These are phyloP conservation scores for Drosophila sp. DNA, from an alignment of 1,140 invertebrate species.

Conservation along the genomic window DNA sequence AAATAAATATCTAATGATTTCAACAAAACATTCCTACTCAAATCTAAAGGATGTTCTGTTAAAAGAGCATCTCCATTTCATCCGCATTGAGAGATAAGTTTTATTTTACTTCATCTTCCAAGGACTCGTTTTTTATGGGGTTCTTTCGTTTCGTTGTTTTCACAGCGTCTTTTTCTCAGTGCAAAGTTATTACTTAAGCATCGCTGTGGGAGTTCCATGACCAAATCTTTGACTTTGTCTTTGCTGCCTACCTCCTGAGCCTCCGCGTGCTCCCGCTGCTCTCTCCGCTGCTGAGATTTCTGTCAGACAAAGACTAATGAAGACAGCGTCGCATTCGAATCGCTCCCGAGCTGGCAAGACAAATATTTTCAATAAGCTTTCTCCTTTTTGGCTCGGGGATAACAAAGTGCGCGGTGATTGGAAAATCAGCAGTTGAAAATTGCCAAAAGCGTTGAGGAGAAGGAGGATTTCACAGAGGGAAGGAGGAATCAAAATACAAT, in stretches of 20 bases:
- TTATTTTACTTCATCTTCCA: slow-evolving; percentile 6
- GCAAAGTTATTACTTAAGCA: slow-evolving; percentile 59
- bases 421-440: slow-evolving; percentile 80
- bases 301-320: slow-evolving; percentile 73
- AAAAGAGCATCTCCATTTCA: neutral
- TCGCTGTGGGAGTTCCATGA: slow-evolving; percentile 43
- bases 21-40: neutral
- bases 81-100: slow-evolving; percentile 10
- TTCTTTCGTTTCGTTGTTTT: no score
- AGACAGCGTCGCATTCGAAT: slow-evolving; percentile 57
- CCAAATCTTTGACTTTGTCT: slow-evolving; percentile 58
- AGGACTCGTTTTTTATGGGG: neutral
- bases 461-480: neutral
- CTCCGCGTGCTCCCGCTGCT: slow-evolving; percentile 14
- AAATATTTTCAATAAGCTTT: slow-evolving; percentile 78
- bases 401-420: slow-evolving; percentile 78
- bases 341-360: slow-evolving; percentile 61
- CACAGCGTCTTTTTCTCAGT: slow-evolving; percentile 26
- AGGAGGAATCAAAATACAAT: slow-evolving; percentile 42
- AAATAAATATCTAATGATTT: no score
- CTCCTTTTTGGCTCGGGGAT: slow-evolving; percentile 37
- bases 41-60: neutral
- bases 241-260: slow-evolving; percentile 19
- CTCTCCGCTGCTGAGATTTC: slow-evolving; percentile 4
- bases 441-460: slow-evolving; percentile 40